Conservation (phyloP, 2,888 invertebrate genomes). For the Chorisops tibialis region DNA sequence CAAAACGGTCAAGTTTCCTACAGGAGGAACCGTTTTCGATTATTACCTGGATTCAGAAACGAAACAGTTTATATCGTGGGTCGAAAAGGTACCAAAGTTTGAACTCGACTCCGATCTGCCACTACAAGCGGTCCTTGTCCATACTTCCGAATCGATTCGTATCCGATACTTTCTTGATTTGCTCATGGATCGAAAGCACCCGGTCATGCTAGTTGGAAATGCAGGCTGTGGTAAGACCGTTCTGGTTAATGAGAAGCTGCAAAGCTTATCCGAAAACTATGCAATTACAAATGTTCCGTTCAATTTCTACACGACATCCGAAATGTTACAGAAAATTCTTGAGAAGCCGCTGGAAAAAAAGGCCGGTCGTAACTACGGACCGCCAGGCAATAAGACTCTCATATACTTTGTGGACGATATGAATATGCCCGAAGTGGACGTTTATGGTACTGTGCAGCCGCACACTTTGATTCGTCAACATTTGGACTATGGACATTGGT, state of each 20-base stretch:
- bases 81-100: conserved; percentile 83
- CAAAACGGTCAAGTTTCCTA: conserved; percentile 88
- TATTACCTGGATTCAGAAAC: conserved; percentile 89
- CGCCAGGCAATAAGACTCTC: conserved; percentile 88
- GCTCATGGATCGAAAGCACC: conserved; percentile 81
- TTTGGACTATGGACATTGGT: conserved; percentile 94
- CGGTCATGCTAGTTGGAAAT: conserved; percentile 91
- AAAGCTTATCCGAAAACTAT: conserved; percentile 76
- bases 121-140: conserved; percentile 87
- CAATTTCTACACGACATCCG: conserved; percentile 93
- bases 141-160: conserved; percentile 89
- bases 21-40: conserved; percentile 91
- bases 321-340: conserved; percentile 88
- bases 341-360: conserved; percentile 96
- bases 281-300: conserved; percentile 90
- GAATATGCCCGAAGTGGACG: conserved; percentile 93
- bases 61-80: conserved; percentile 87
- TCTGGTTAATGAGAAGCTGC: conserved; percentile 68
- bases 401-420: conserved; percentile 96
- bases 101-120: conserved; percentile 90
- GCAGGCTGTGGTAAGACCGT: conserved; percentile 94
- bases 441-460: conserved; percentile 93
- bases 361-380: conserved; percentile 91
- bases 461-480: conserved; percentile 94
- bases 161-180: conserved; percentile 86